Conservation (phyloP, 2,888 invertebrate species). For the Hydrotaea diabolus region DNA sequence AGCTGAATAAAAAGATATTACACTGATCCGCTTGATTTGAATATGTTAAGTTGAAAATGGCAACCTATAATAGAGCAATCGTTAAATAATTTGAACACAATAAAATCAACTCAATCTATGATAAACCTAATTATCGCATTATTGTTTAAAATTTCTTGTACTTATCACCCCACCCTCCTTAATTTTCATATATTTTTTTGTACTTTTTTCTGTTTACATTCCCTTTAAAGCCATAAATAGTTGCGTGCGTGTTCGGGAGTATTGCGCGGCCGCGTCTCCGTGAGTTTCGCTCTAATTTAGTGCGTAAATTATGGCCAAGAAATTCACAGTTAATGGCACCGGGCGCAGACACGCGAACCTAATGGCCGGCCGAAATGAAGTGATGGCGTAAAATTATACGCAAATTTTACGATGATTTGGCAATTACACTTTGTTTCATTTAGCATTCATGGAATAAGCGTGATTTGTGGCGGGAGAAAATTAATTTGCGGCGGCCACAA, state of each 20-base stretch:
- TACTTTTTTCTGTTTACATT: background rate
- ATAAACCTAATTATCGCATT: no score
- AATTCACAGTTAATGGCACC: conserved; percentile 5
- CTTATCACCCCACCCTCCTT: background rate
- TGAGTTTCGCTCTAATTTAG: conserved; percentile 12
- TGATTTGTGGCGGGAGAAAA: background rate
- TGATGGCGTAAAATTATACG: conserved; percentile 8
- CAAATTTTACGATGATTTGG: conserved; percentile 22
- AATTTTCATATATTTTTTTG: background rate
- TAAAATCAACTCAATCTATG: no score
- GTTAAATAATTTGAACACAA: no score
- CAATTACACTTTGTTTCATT: conserved; percentile 8
- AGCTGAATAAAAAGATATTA: no score
- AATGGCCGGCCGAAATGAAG: background rate
- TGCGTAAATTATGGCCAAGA: conserved; percentile 20
- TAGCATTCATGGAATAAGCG: background rate
- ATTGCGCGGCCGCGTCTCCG: background rate
- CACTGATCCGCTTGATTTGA: no score
- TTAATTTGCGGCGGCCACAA: background rate
- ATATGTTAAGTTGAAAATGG: no score
- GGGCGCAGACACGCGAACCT: background rate
- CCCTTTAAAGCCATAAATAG: conserved; percentile 19
- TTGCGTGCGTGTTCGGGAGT: background rate
- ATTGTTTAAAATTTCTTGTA: background rate
- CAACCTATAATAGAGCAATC: no score